Evolutionary conservation across 2,888 invertebrate genomes (phyloP).

Genomic region (Gnatocerus cornutus): DNA sequence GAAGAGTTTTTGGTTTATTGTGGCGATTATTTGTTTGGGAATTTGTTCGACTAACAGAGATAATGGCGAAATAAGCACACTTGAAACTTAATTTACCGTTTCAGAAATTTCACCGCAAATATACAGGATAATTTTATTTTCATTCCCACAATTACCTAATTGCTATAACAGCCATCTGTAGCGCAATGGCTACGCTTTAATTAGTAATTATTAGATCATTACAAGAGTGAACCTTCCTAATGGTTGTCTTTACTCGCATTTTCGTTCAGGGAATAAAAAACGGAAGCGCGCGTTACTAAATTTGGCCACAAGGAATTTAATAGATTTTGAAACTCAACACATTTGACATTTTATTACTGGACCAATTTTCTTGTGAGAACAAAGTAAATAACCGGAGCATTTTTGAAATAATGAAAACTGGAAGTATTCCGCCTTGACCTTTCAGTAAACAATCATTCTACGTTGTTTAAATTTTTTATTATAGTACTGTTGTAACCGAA

Average conservation of each 20-base stretch:
- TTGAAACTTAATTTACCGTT: constrained; percentile 12
- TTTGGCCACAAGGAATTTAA: too few relatives aligned
- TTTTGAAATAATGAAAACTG: not conserved
- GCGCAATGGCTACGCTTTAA: constrained; percentile 25
- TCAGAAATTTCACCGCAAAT: constrained; percentile 33
- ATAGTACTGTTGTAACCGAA: too few relatives aligned
- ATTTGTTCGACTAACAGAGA: constrained; percentile 3
- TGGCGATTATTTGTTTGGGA: constrained; percentile 12
- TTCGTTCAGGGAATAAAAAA: constrained; percentile 7
- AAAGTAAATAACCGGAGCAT: too few relatives aligned
- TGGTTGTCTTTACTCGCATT: constrained; percentile 3
- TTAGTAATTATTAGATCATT: constrained; percentile 32
- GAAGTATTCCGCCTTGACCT: constrained; percentile 6
- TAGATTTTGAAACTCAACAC: too few relatives aligned
- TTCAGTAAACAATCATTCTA: not conserved
- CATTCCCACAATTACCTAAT: constrained; percentile 41
- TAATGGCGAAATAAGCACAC: constrained; percentile 17
- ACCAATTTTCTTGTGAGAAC: not conserved
- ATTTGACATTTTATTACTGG: not conserved
- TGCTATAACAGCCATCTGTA: constrained; percentile 36
- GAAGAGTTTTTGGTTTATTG: constrained; percentile 20
- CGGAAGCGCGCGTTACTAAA: too few relatives aligned
- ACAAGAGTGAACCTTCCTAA: constrained; percentile 19
- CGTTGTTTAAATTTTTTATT: too few relatives aligned
- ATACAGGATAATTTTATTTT: constrained; percentile 37